Percentiles rank a stretch among this genome's conserved stretches.
These are phyloP conservation scores for Hydropsyche betteni DNA, from an alignment of 2,888 invertebrate genomes.

Conservation along the genomic window DNA sequence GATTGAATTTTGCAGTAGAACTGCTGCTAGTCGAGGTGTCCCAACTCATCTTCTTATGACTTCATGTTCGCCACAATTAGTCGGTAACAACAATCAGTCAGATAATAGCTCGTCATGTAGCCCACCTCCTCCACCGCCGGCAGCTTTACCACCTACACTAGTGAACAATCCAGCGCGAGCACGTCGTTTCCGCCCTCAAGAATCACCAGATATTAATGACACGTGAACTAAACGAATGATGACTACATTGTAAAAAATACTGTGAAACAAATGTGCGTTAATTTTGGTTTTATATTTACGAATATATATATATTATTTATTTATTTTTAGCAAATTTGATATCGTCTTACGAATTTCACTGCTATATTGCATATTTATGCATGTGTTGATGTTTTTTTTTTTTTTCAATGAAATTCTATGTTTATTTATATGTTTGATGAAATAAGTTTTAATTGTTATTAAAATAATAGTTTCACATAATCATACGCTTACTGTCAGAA, in stretches of 20 bases:
- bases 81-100: conserved; percentile 53
- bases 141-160: conserved; percentile 47
- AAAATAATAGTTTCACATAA: conserved; percentile 5
- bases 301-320: not conserved
- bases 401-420: too few species aligned
- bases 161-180: conserved; percentile 62
- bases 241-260: not conserved
- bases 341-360: not conserved
- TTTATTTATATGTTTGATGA: too few species aligned
- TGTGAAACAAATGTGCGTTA: conserved; percentile 5
- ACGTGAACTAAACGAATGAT: conserved; percentile 25
- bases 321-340: not conserved
- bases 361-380: too few species aligned
- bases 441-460: not conserved
- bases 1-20: conserved; percentile 52
- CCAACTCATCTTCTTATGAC: conserved; percentile 61
- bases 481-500: conserved; percentile 4
- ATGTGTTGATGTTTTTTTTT: too few species aligned
- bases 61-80: conserved; percentile 55
- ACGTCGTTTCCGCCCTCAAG: conserved; percentile 60
- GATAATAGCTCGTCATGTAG: conserved; percentile 55
- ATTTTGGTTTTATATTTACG: conserved; percentile 2
- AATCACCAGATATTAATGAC: conserved; percentile 33
- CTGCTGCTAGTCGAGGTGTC: conserved; percentile 61
- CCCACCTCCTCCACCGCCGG: conserved; percentile 53